Evolutionary conservation across 2,888 invertebrate genomes (phyloP), one percentile per base, ranked within the genome.

Genomic region (Uloborus plumipes): DNA sequence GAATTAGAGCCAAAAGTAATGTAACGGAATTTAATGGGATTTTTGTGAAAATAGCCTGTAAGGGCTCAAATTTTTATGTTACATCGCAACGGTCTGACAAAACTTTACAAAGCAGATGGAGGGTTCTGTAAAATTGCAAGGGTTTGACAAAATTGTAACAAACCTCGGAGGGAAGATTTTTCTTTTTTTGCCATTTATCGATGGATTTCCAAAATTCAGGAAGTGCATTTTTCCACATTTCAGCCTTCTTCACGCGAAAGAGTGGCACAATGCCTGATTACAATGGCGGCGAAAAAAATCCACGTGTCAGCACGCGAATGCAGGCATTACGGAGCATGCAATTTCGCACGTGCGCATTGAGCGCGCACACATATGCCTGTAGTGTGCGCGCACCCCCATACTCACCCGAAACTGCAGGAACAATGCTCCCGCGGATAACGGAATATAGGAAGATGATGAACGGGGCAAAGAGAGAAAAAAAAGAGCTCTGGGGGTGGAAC

Each of bases 401-500:
- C 55, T n/a, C 20, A 55, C 18, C n/a, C 55, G n/a, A 55, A 55
- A 55, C 55, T 55, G 55, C 55, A 18, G 11, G 55, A 55, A 55
- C 20, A 50, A 53, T 53, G 71, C 31, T 61, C 61, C 39, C 47
- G 18, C 18, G 55, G 18, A 70, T 70, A 70, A 70, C 58, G 70
- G 70, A 70, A 70, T 47, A 58, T 16, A 14, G 65, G 47, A 31
- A 65, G 18, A 65, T 20, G 49, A 65, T 39, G 47, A 39, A 47
- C 39, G 49, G 49, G 49, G 31, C 6, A 51, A 58, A 47, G 31
- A 53, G 20, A 67, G 20, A 67, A 70, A 58, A 55, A 58, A 13
- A n/a, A n/a, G n/a, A n/a, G n/a, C n/a, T 14, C 61, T 20, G 49
- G 58, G 71, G 71, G 71, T 71, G 71, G 71, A 71, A 71, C 59